phyloP scores from a whole-genome alignment of 2,888 invertebrate genomes.

The Campoletis raptor region DNA sequence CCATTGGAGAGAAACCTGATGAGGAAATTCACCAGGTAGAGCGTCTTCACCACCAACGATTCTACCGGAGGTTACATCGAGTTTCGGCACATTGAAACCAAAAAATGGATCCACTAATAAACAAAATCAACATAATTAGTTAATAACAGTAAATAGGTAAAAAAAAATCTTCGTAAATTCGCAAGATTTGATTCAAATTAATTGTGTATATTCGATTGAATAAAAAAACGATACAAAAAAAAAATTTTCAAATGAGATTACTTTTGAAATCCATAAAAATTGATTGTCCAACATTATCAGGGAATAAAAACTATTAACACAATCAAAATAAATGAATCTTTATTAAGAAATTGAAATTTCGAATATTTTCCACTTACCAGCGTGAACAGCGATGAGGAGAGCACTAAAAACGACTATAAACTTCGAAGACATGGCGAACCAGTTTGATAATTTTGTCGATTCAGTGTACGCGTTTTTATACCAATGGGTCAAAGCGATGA shows the following conservation, averaged over 20 bases:
- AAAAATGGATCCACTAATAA: slow-evolving; percentile 46
- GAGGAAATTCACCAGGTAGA: slow-evolving; percentile 83
- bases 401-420: slow-evolving; percentile 57
- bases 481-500: background rate
- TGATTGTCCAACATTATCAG: no score
- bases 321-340: background rate
- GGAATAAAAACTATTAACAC: background rate
- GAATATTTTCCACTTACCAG: slow-evolving; percentile 70
- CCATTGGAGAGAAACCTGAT: slow-evolving; percentile 84
- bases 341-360: background rate
- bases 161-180: no score
- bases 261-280: no score
- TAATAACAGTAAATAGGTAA: background rate
- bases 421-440: slow-evolving; percentile 70
- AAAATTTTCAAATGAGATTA: no score
- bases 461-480: background rate
- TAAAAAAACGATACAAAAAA: background rate
- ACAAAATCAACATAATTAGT: background rate
- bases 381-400: slow-evolving; percentile 66
- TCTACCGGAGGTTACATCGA: slow-evolving; percentile 40
- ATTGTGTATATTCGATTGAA: background rate
- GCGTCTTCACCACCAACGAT: slow-evolving; percentile 80
- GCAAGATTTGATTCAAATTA: no score
- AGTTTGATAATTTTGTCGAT: slow-evolving; percentile 8
- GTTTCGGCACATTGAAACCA: slow-evolving; percentile 63